Percentiles rank a stretch among this genome's conserved stretches.
phyloP scores from a whole-genome alignment of 2,888 invertebrate genomes.

The Mystacides longicornis region DNA sequence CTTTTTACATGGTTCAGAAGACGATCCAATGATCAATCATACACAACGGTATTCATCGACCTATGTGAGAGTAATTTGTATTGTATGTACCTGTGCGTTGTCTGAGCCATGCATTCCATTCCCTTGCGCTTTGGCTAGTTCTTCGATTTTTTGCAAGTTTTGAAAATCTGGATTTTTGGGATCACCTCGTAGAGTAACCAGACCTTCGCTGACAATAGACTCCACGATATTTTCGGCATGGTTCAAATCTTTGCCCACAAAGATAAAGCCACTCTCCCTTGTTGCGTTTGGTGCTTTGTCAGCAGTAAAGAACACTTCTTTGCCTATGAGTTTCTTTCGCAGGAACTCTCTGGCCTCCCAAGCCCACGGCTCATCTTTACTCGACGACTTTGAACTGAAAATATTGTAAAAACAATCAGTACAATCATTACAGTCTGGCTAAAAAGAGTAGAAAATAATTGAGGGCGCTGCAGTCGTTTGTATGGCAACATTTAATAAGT shows the following conservation, averaged over 20 bases:
- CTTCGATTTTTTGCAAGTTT: conserved; percentile 76
- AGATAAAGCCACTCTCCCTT: conserved; percentile 64
- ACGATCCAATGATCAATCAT: too few relatives aligned
- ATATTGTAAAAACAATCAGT: too few relatives aligned
- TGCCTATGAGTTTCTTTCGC: conserved; percentile 85
- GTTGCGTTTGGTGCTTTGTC: conserved; percentile 78
- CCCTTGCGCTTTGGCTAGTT: conserved; percentile 77
- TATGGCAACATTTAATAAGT: too few relatives aligned
- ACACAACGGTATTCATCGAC: neutral
- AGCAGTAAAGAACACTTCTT: conserved; percentile 76
- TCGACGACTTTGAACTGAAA: conserved; percentile 56
- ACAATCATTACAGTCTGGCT: neutral
- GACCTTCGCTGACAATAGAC: conserved; percentile 79
- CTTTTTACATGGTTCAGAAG: too few relatives aligned
- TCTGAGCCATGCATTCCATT: conserved; percentile 83
- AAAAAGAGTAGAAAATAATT: too few relatives aligned
- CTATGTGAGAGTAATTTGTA: neutral
- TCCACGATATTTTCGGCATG: conserved; percentile 86
- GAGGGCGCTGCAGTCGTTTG: too few relatives aligned
- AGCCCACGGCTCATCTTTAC: conserved; percentile 87
- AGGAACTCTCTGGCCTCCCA: conserved; percentile 97
- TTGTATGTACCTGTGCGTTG: conserved; percentile 27
- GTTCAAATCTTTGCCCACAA: conserved; percentile 70
- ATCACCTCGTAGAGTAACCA: conserved; percentile 71
- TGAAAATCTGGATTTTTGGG: conserved; percentile 51